Evolutionary conservation across 2,888 invertebrate species (phyloP).

Genomic region (Melanophora roralis): DNA sequence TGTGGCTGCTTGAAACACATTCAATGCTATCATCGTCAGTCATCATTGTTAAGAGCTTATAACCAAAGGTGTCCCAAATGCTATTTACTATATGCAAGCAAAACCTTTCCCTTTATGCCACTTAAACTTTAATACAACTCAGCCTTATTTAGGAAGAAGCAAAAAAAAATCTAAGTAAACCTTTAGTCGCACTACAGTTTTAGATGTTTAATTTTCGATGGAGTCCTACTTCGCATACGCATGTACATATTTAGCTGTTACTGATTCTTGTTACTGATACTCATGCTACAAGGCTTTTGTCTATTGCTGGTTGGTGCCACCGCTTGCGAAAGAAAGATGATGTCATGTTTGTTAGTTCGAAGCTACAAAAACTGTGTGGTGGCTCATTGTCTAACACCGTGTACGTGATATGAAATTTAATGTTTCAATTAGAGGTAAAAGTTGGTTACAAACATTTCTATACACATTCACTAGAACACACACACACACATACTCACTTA

Average conservation of each 20-base stretch:
- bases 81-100: neutral
- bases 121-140: neutral
- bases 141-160: neutral
- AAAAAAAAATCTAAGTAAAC: slow-evolving; percentile 50
- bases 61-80: slow-evolving; percentile 38
- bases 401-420: slow-evolving; percentile 76
- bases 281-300: slow-evolving; percentile 50
- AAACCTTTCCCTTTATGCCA: slow-evolving; percentile 3
- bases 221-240: slow-evolving; percentile 9
- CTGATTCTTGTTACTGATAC: slow-evolving; percentile 60
- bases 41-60: neutral
- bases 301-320: neutral
- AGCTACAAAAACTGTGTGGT: slow-evolving; percentile 42
- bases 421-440: slow-evolving; percentile 76
- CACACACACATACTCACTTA: slow-evolving; percentile 4
- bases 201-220: neutral
- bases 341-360: slow-evolving; percentile 49
- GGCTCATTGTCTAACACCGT: slow-evolving; percentile 73
- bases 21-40: neutral
- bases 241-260: slow-evolving; percentile 39
- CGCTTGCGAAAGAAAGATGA: slow-evolving; percentile 34
- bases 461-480: slow-evolving; percentile 22
- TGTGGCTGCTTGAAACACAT: slow-evolving; percentile 54
- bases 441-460: slow-evolving; percentile 65
- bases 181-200: slow-evolving; percentile 49